These are phyloP conservation scores for Hephaestus fuliginosus DNA, from an alignment of 2,797 vertebrate genomes.

Conservation along the genomic window DNA sequence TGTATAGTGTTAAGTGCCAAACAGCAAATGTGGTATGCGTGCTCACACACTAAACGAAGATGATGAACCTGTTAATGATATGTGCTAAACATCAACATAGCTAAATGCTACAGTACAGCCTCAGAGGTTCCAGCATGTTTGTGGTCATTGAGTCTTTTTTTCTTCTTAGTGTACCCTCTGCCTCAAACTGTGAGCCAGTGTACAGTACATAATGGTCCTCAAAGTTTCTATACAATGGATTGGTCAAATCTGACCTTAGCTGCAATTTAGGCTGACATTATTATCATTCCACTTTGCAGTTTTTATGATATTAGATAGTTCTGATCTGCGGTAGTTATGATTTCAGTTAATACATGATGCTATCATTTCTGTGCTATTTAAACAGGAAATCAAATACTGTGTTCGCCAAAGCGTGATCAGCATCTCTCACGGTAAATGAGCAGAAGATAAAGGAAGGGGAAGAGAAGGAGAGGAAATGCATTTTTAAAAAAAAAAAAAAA, in stretches of 20 bases:
- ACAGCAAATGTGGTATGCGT: not conserved
- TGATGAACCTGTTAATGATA: not conserved
- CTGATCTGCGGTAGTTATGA: not conserved
- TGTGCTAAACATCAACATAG: not conserved
- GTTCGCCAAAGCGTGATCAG: conserved; percentile 36
- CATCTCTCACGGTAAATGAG: conserved; percentile 40
- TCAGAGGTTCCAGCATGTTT: not conserved
- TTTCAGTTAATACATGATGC: not conserved
- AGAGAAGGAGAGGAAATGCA: conserved; percentile 46
- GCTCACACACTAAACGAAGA: not conserved
- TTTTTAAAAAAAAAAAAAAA: not conserved
- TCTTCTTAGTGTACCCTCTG: not conserved
- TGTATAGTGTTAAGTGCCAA: not conserved
- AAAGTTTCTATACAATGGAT: not conserved
- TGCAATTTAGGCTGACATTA: not conserved
- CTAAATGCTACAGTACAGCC: too few relatives aligned
- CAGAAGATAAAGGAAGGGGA: conserved; percentile 27
- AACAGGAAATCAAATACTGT: conserved; percentile 33
- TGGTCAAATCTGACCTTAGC: not conserved
- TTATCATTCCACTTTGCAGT: not conserved
- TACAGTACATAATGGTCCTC: not conserved
- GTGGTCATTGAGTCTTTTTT: not conserved
- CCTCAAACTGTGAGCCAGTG: not conserved
- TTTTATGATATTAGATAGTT: not conserved
- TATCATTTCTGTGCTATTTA: conserved; percentile 1